phyloP scores from a whole-genome alignment of 2,888 invertebrate species.

The Tuberolachnus salignus region DNA sequence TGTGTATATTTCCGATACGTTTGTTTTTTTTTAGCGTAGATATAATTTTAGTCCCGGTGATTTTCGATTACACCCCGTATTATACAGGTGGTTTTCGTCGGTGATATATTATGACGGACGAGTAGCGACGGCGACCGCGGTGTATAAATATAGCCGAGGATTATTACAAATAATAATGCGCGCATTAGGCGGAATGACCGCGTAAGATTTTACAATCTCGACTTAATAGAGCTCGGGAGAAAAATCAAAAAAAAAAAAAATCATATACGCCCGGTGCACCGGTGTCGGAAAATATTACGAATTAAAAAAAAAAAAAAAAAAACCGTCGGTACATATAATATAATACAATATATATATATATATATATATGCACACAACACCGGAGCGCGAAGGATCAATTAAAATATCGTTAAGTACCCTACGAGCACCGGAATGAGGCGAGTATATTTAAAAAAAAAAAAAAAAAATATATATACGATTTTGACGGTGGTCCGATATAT shows the following conservation, averaged over 20 bases:
- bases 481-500: slow-evolving; percentile 36
- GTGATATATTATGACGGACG: no score
- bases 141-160: not conserved
- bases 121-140: not conserved
- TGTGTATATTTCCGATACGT: no score
- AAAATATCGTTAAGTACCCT: slow-evolving; percentile 45
- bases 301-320: slow-evolving; percentile 14
- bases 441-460: not conserved
- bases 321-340: not conserved
- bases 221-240: not conserved
- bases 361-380: no score
- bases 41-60: no score
- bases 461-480: not conserved
- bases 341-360: no score
- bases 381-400: slow-evolving; percentile 29
- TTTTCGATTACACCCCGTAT: not conserved
- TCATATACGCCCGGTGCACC: not conserved
- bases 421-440: not conserved
- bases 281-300: slow-evolving; percentile 28
- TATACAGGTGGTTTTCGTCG: not conserved
- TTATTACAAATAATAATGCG: no score
- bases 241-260: not conserved
- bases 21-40: no score
- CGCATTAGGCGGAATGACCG: slow-evolving; percentile 21
- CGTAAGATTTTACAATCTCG: slow-evolving; percentile 31